These are phyloP conservation scores for Nemopilema nomurai DNA, from an alignment of 30 jellyfish, hydroid and myxozoan species.

Conservation along the genomic window DNA sequence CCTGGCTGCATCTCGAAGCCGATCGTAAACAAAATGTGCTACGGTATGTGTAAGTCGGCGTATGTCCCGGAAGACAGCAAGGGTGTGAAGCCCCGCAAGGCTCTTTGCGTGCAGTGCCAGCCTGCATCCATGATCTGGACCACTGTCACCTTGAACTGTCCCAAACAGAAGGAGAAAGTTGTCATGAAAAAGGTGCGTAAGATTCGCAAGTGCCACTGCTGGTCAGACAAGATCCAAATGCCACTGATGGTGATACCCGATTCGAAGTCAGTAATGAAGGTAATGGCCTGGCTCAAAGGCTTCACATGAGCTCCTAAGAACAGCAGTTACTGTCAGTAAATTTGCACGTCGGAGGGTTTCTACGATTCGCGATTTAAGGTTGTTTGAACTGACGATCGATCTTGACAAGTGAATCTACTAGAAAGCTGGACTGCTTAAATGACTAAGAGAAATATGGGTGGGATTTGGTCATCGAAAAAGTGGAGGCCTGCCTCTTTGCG, in stretches of 20 bases:
- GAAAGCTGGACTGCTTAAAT: no score
- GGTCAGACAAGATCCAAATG: conserved; percentile 65
- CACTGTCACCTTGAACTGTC: conserved; percentile 67
- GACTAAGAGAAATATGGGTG: no score
- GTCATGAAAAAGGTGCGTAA: conserved; percentile 65
- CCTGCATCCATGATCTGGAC: conserved; percentile 74
- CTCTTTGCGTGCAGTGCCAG: conserved; percentile 76
- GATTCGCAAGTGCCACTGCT: conserved; percentile 70
- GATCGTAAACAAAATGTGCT: conserved; percentile 72
- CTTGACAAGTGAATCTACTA: no score
- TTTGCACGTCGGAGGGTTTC: no score
- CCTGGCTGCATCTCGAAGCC: conserved; percentile 75
- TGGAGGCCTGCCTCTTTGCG: no score
- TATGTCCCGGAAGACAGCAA: conserved; percentile 62
- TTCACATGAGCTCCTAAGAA: conserved; percentile 26
- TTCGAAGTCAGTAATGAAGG: conserved; percentile 70
- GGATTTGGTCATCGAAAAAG: no score
- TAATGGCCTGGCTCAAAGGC: conserved; percentile 60
- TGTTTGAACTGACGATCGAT: no score
- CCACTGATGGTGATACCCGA: conserved; percentile 64
- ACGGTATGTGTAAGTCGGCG: conserved; percentile 87
- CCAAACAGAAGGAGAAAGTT: conserved; percentile 26
- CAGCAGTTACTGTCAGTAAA: no score
- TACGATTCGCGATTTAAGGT: no score
- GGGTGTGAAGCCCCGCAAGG: conserved; percentile 32